phyloP scores from a whole-genome alignment of 1,140 invertebrate species.

The Maconellicoccus hirsutus region DNA sequence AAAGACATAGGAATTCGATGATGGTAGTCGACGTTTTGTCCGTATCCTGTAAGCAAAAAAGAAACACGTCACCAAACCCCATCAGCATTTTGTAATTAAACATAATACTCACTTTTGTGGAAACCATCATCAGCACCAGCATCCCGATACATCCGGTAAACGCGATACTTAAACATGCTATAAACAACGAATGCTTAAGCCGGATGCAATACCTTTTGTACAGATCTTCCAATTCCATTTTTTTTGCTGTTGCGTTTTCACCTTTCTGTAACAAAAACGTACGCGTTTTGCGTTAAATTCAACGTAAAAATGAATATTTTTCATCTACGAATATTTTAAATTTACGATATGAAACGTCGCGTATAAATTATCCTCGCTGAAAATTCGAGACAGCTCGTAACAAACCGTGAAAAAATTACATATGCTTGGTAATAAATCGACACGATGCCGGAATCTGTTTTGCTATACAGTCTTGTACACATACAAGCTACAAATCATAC shows the following conservation, averaged over 20 bases:
- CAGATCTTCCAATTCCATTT: slow-evolving; percentile 49
- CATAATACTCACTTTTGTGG: slow-evolving; percentile 37
- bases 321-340: no score
- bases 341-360: no score
- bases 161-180: slow-evolving; percentile 44
- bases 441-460: no score
- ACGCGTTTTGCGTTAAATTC: no score
- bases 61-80: no score
- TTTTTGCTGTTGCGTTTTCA: background rate
- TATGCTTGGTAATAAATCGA: no score
- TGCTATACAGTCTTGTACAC: no score
- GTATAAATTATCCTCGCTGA: no score
- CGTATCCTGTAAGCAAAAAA: slow-evolving; percentile 38
- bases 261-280: background rate
- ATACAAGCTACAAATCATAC: no score
- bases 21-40: slow-evolving; percentile 37
- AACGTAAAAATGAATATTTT: no score
- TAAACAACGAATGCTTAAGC: slow-evolving; percentile 50
- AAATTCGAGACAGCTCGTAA: no score
- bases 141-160: slow-evolving; percentile 37
- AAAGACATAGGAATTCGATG: slow-evolving; percentile 38
- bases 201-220: slow-evolving; percentile 50
- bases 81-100: background rate
- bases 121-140: slow-evolving; percentile 39
- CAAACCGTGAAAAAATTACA: no score